phyloP scores from a whole-genome alignment of 2,797 vertebrate genomes.

The Bucorvus abyssinicus region DNA sequence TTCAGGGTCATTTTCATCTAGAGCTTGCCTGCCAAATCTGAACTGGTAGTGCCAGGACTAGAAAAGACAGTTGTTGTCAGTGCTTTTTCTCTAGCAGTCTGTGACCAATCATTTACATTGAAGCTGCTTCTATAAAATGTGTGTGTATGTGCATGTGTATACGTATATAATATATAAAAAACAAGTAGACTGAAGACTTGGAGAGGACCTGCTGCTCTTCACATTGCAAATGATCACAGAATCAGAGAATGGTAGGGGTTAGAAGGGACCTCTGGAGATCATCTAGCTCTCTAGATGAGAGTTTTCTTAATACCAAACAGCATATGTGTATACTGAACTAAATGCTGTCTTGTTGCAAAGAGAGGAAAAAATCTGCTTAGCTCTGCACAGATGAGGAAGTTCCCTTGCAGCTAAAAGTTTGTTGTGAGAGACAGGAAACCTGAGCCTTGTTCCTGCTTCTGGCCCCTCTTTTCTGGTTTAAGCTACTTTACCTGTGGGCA shows the following conservation, averaged over 20 bases:
- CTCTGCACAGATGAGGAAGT: conserved; percentile 7
- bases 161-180: not conserved
- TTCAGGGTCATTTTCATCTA: not conserved
- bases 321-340: not conserved
- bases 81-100: not conserved
- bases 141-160: not conserved
- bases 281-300: not conserved
- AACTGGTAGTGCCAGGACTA: not conserved
- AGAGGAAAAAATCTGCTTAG: not conserved
- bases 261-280: no score
- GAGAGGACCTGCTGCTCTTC: not conserved
- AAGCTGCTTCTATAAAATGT: not conserved
- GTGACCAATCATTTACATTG: not conserved
- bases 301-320: not conserved
- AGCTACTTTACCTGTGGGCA: not conserved
- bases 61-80: not conserved
- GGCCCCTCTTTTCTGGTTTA: not conserved
- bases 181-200: not conserved
- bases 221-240: not conserved
- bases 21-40: not conserved
- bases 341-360: not conserved
- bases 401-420: not conserved
- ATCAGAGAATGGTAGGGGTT: no score
- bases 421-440: not conserved
- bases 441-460: not conserved